Evolutionary conservation across 2,888 invertebrate species (phyloP), one percentile per base, ranked within the genome.

Genomic region (Sarcophaga variegata): DNA sequence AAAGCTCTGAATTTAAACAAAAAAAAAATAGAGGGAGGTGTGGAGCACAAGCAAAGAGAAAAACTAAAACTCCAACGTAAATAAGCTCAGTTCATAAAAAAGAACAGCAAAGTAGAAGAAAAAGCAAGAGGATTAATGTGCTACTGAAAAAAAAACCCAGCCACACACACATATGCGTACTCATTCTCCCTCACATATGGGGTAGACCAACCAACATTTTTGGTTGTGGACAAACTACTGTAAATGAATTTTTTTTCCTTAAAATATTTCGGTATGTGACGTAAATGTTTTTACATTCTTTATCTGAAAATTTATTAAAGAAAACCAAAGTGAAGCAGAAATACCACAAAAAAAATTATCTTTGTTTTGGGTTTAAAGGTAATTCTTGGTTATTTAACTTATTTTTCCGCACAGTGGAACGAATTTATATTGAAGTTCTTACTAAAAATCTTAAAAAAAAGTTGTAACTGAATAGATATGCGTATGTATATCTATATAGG

Each of bases 91-190:
- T n/a, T 49, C 27, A 4, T 27, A 4, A 27, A 25, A 82, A 77
- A 77, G 2, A 59, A 83, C 49, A 80, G 84, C 67, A 70, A 80
- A 63, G 22, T 37, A 66, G 81, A 59, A 78, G 60, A 78, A 69
- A 14, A 78, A 27, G 14, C 1, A 85, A 76, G 66, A 86, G 75
- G 20, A 49, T 79, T 85, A 83, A 87, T 72, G 82, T 91, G 92
- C 91, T 91, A 91, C 91, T 91, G 91, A 88, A 91, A 92, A 91
- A 89, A 90, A 54, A 22, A 22, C 22, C 22, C 47, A 49, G 1
- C 1, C 37, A 45, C n/a, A 47, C 1, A n/a, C 14, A 17, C 17
- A n/a, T 59, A 12, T 17, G 59, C 12, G 5, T n/a, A 62, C n/a
- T 17, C 62, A 62, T n/a, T 20, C 62, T 20, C 62, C 63, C 49